phyloP scores from a whole-genome alignment of 2,888 invertebrate species.

The Philaethria dido region DNA sequence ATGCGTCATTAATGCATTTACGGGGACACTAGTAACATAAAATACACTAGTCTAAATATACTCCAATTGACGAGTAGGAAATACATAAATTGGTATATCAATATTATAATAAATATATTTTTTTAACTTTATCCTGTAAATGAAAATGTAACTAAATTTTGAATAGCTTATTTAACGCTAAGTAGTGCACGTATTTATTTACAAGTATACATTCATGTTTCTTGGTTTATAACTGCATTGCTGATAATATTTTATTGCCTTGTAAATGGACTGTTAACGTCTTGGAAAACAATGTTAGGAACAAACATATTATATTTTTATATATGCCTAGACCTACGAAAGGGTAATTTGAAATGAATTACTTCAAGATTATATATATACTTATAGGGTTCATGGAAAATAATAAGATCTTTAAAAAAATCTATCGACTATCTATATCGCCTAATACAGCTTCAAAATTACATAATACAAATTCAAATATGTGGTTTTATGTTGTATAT shows the following conservation, averaged over 20 bases:
- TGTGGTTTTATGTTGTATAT: no score
- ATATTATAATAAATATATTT: not conserved
- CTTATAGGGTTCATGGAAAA: no score
- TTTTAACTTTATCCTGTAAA: not conserved
- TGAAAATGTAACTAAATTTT: not conserved
- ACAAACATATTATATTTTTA: constrained; percentile 9
- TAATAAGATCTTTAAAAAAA: no score
- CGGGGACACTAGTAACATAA: no score
- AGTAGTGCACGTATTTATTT: not conserved
- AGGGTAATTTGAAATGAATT: not conserved
- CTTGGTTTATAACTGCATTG: constrained; percentile 1
- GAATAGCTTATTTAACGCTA: not conserved
- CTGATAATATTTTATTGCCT: constrained; percentile 21
- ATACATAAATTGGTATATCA: not conserved
- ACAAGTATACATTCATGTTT: constrained; percentile 1
- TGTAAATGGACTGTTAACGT: constrained; percentile 19
- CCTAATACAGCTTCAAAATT: no score
- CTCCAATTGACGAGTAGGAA: no score
- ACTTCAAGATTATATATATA: no score
- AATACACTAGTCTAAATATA: no score
- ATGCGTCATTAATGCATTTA: no score
- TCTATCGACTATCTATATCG: no score
- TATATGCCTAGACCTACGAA: not conserved
- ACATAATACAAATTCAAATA: no score
- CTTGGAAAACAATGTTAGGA: constrained; percentile 11